Percentiles rank a stretch among this genome's conserved stretches.
Conservation (phyloP, 92 coral and sea anemone genomes). For the Galaxea fascicularis region DNA sequence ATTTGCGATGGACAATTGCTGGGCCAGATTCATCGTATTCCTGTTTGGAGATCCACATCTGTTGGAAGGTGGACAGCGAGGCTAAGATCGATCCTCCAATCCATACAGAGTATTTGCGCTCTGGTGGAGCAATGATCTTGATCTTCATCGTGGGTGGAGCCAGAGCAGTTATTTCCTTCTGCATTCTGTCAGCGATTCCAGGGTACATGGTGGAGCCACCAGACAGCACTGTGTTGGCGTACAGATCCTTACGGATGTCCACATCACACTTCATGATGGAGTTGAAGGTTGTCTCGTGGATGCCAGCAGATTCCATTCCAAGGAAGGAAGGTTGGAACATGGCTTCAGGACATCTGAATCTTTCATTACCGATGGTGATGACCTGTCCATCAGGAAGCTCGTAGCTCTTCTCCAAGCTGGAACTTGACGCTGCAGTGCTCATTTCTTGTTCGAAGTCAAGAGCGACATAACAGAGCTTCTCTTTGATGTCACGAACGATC, state of each 20-base stretch:
- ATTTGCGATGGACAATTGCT: slow-evolving; percentile 85
- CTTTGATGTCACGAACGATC: slow-evolving; percentile 97
- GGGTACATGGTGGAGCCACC: slow-evolving; percentile 99
- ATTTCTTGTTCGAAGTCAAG: slow-evolving; percentile 95
- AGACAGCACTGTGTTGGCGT: slow-evolving; percentile 95
- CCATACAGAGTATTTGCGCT: slow-evolving; percentile 96
- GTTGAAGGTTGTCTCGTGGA: slow-evolving; percentile 95
- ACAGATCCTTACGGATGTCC: slow-evolving; percentile 87
- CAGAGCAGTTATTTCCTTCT: slow-evolving; percentile 88
- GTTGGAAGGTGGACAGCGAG: slow-evolving; percentile 97
- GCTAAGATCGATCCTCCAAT: slow-evolving; percentile 95
- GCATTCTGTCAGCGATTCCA: slow-evolving; percentile 93
- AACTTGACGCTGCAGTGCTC: slow-evolving; percentile 92
- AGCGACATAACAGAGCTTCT: slow-evolving; percentile 91
- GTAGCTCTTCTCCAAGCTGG: slow-evolving; percentile 93
- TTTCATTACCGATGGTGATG: slow-evolving; percentile 94
- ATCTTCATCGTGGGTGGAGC: slow-evolving; percentile 98
- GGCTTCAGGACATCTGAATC: slow-evolving; percentile 93
- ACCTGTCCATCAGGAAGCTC: slow-evolving; percentile 96
- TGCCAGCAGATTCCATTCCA: slow-evolving; percentile 98
- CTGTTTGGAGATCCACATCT: slow-evolving; percentile 97
- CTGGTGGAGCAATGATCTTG: slow-evolving; percentile 96
- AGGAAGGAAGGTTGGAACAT: slow-evolving; percentile 96
- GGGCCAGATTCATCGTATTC: slow-evolving; percentile 96
- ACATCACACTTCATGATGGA: slow-evolving; percentile 95